phyloP scores from a whole-genome alignment of 2,888 invertebrate species.

The Monopis laevigella region DNA sequence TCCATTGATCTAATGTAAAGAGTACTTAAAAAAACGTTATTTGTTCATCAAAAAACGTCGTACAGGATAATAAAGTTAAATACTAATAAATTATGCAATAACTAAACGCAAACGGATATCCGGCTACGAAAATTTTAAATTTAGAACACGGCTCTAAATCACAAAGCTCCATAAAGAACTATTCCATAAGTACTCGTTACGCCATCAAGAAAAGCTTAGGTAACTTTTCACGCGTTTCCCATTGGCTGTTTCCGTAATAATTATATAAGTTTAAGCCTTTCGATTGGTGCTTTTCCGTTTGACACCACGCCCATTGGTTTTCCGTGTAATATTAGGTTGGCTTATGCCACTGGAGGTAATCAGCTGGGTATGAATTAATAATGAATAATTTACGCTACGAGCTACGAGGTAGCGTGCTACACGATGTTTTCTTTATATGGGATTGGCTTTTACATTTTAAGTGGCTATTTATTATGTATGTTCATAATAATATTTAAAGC shows the following conservation, averaged over 20 bases:
- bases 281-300: slow-evolving; percentile 33
- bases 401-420: background rate
- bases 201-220: slow-evolving; percentile 23
- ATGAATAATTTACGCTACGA: background rate
- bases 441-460: no score
- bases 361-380: background rate
- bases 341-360: slow-evolving; percentile 1
- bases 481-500: no score
- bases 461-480: no score
- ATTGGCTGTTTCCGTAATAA: slow-evolving; percentile 38
- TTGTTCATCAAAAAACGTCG: no score
- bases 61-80: no score
- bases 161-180: slow-evolving; percentile 15
- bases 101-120: slow-evolving; percentile 13
- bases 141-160: slow-evolving; percentile 13
- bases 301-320: slow-evolving; percentile 37
- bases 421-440: no score
- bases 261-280: slow-evolving; percentile 34
- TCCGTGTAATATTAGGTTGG: slow-evolving; percentile 24
- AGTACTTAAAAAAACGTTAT: no score
- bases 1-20: no score
- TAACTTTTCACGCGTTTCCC: slow-evolving; percentile 28
- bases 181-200: slow-evolving; percentile 16
- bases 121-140: slow-evolving; percentile 15
- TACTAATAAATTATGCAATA: slow-evolving; percentile 9